Conservation (phyloP, 2,113 vertebrate species). For the Cyprinodon tularosa region DNA sequence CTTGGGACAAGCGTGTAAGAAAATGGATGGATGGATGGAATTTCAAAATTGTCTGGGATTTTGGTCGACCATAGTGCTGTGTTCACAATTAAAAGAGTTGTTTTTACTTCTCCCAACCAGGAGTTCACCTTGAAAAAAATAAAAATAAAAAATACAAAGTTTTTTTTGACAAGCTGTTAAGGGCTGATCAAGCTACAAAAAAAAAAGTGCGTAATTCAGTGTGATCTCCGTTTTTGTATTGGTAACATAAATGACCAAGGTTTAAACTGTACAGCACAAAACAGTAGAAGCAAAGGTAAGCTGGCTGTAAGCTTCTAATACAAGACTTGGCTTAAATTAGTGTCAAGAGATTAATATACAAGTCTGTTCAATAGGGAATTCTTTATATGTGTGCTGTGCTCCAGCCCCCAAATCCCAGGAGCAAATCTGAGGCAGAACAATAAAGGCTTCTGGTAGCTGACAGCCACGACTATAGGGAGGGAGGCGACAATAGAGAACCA, state of each 20-base stretch:
- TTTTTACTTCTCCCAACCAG: too few species aligned
- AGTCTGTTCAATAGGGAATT: slow-evolving; percentile 54
- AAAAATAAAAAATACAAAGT: background rate
- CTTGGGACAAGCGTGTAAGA: too few species aligned
- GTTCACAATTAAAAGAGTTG: too few species aligned
- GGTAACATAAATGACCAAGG: background rate
- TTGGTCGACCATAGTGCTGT: too few species aligned
- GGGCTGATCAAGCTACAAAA: background rate
- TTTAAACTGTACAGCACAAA: slow-evolving; percentile 38
- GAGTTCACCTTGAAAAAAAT: background rate
- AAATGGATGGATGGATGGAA: too few species aligned
- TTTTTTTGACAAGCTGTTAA: background rate
- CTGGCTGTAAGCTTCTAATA: slow-evolving; percentile 36
- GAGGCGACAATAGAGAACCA: slow-evolving; percentile 5
- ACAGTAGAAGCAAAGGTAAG: slow-evolving; percentile 2
- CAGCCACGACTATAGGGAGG: slow-evolving; percentile 34
- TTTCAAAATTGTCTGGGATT: too few species aligned
- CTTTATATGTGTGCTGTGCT: slow-evolving; percentile 20
- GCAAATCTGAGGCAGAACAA: slow-evolving; percentile 68
- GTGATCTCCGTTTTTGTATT: background rate
- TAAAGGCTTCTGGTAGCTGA: slow-evolving; percentile 62
- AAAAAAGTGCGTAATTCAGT: background rate
- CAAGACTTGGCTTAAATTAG: slow-evolving; percentile 61
- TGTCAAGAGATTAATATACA: slow-evolving; percentile 61
- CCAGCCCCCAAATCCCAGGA: slow-evolving; percentile 38